Percentiles rank a stretch among this genome's conserved stretches.
Conservation (phyloP, 2,797 vertebrate species). For the Artibeus lituratus region DNA sequence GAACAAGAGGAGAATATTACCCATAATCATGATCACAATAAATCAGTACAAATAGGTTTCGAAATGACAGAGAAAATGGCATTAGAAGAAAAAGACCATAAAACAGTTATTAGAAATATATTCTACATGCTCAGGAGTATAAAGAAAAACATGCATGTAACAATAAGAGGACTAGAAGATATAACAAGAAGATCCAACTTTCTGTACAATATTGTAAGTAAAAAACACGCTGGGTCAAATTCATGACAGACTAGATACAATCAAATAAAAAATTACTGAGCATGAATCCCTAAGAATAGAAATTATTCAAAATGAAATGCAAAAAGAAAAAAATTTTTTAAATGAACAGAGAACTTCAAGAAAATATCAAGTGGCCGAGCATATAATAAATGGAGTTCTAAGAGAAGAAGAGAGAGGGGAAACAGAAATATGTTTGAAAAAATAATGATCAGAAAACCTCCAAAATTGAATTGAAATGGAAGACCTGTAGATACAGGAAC, state of each 20-base stretch:
- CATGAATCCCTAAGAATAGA: background rate
- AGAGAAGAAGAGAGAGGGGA: background rate
- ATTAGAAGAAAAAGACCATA: background rate
- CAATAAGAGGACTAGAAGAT: background rate
- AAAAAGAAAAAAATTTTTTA: background rate
- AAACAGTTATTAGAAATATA: background rate
- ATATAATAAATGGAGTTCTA: background rate
- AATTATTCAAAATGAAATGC: background rate
- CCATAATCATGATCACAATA: background rate
- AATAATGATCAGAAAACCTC: background rate
- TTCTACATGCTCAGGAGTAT: background rate
- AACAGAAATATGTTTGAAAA: background rate
- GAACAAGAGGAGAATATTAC: background rate
- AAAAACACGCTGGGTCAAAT: background rate
- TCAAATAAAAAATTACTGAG: background rate
- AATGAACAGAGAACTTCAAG: background rate
- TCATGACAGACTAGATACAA: background rate
- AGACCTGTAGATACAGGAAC: background rate
- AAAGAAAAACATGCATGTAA: background rate
- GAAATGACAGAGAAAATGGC: background rate
- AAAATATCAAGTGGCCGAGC: background rate
- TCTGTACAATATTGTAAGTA: background rate
- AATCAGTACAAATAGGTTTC: background rate
- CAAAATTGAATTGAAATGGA: background rate
- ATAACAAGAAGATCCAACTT: background rate